These are phyloP conservation scores for Hetaerina titia DNA, from an alignment of 2,888 invertebrate genomes.

Conservation along the genomic window DNA sequence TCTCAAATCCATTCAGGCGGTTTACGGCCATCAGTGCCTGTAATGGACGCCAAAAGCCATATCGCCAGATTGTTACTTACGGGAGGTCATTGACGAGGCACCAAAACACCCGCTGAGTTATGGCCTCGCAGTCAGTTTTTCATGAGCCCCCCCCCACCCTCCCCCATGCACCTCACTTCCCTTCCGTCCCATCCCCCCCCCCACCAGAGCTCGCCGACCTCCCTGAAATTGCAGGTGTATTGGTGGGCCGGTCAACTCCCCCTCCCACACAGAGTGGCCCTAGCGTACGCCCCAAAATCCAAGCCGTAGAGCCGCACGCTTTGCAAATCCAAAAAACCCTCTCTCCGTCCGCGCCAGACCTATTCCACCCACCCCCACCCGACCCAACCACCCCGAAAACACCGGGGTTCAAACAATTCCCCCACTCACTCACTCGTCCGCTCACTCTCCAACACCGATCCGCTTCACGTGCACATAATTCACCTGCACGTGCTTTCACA, in stretches of 20 bases:
- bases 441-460: neutral
- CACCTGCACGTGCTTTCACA: neutral
- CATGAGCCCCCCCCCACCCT: neutral
- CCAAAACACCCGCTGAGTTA: slow-evolving; percentile 55
- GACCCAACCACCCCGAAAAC: neutral
- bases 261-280: slow-evolving; percentile 66
- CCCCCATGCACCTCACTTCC: neutral
- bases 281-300: slow-evolving; percentile 8
- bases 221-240: slow-evolving; percentile 50
- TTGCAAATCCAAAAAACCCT: neutral
- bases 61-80: slow-evolving; percentile 70
- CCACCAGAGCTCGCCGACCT: neutral
- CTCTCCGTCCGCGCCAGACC: slow-evolving; percentile 55
- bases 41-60: slow-evolving; percentile 62
- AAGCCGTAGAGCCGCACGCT: neutral
- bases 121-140: slow-evolving; percentile 52
- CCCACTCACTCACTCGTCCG: neutral
- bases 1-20: slow-evolving; percentile 43
- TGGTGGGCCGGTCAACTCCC: slow-evolving; percentile 34
- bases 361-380: slow-evolving; percentile 42
- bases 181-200: neutral
- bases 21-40: slow-evolving; percentile 56
- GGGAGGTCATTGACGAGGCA: slow-evolving; percentile 25
- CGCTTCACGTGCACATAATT: neutral
- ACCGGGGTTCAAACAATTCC: neutral